Evolutionary conservation across 2,888 invertebrate genomes (phyloP), one percentile per base, ranked within the genome.

Genomic region (Coelinius sp.): DNA sequence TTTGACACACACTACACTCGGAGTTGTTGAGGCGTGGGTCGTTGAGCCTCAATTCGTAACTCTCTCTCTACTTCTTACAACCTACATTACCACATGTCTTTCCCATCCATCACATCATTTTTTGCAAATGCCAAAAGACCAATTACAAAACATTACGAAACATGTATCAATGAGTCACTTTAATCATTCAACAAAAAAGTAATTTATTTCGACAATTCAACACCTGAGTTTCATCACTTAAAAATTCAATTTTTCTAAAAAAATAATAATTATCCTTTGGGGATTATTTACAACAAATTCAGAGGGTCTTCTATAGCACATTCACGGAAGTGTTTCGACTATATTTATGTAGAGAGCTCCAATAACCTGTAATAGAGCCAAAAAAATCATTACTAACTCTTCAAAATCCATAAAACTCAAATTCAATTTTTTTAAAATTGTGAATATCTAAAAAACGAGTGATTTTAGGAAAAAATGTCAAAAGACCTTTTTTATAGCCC

Each of bases 41-140:
- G 82, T 74, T 73, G 77, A 68, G 78, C 78, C 82, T 81, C 82
- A 82, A 81, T 75, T 80, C 73, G 22, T 75, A 78, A 82, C 82
- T 79, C 81, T 80, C 81, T 80, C 81, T 81, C 82, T 76, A 69
- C 63, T 46, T 67, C 66, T 49, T 38, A 68, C 65, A 70, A 74
- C 75, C 74, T 78, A 74, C 73, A 74, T 75, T 76, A 74, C 62
- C 66, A 62, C 68, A 59, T 35, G 68, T 56, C 41, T 71, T 73
- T 67, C 25, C 67, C 73, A 46, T 62, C 49, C 17, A 35, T 44
- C 14, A 41, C 27, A 4, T 44, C 14, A 24, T 53, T 56, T 56
- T 56, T 31, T 27, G 59, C 41, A 2, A 22, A 41, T 38, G 24
- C 22, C n/a, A 17, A 5, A 63, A n/a, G n/a, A n/a, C n/a, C n/a